A percentile compares a stretch with the other conserved stretches of the same genome.
Evolutionary conservation across 2,888 invertebrate species (phyloP).

Genomic region (Macrophya annulata): DNA sequence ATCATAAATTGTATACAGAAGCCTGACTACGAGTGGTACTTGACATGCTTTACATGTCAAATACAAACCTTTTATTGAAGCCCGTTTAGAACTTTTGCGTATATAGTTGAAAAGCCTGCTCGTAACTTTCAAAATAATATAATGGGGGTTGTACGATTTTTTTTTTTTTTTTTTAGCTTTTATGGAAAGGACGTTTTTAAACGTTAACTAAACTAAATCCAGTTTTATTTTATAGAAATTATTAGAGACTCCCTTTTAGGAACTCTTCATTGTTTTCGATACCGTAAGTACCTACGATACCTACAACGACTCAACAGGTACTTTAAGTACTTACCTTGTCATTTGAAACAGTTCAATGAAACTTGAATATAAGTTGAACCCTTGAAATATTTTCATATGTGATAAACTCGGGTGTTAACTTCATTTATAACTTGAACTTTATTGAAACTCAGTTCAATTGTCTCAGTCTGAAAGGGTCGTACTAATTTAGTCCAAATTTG

Average conservation of each 20-base stretch:
- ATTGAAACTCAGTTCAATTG: not conserved
- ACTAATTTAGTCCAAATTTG: not conserved
- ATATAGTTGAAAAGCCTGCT: not conserved
- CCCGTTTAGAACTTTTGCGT: not conserved
- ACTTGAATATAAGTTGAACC: not conserved
- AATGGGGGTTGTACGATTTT: not conserved
- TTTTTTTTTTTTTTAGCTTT: not conserved
- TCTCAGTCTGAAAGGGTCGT: not conserved
- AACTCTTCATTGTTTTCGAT: not conserved
- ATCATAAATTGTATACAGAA: not conserved
- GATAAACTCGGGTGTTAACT: not conserved
- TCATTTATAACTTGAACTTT: slow-evolving; percentile 1
- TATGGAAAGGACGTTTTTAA: not conserved
- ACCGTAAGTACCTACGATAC: no score
- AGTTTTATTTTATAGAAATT: not conserved
- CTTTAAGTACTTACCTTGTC: not conserved
- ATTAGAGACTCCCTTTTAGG: not conserved
- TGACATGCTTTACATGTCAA: slow-evolving; percentile 1
- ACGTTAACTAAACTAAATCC: not conserved
- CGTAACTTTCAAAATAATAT: not conserved
- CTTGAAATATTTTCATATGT: slow-evolving; percentile 1
- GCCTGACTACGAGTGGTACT: not conserved
- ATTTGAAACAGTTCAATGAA: slow-evolving; percentile 6
- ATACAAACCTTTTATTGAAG: not conserved
- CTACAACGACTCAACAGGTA: not conserved